These are phyloP conservation scores for Ceuthmochares aereus DNA, from an alignment of 2,113 vertebrate genomes.

Conservation along the genomic window DNA sequence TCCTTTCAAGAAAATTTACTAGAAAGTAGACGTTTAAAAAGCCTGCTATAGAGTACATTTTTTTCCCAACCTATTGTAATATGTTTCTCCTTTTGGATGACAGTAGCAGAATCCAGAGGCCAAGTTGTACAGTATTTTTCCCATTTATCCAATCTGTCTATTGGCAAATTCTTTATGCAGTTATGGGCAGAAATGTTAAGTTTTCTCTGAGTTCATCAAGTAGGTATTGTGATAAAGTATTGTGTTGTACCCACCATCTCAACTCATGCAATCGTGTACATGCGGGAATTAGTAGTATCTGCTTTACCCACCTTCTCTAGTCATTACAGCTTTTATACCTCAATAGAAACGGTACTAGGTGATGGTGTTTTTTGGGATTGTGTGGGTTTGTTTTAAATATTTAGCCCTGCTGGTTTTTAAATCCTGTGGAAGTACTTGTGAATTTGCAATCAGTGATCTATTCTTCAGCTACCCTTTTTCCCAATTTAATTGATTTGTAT, in stretches of 20 bases:
- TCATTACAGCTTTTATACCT: not conserved
- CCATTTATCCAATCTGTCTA: not conserved
- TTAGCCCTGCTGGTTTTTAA: not conserved
- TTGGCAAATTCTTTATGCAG: not conserved
- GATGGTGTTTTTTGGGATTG: not conserved
- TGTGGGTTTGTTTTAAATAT: not conserved
- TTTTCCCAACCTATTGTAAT: not conserved
- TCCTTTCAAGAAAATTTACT: not conserved
- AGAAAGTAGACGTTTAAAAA: not conserved
- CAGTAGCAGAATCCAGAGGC: constrained; percentile 24
- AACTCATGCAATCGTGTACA: not conserved
- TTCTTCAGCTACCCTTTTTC: not conserved
- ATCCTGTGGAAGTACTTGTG: not conserved
- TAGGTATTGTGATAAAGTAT: not conserved
- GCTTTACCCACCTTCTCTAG: not conserved
- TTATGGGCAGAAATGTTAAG: not conserved
- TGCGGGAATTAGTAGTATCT: not conserved
- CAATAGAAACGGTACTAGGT: not conserved
- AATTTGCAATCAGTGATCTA: not conserved
- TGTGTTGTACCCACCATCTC: not conserved
- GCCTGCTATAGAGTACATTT: not conserved
- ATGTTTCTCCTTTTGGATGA: not conserved
- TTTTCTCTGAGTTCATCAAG: not conserved
- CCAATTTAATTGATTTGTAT: not conserved
- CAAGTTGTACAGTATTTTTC: not conserved